Evolutionary conservation across 2,888 invertebrate genomes (phyloP).

Genomic region (Pediacus dermestoides): DNA sequence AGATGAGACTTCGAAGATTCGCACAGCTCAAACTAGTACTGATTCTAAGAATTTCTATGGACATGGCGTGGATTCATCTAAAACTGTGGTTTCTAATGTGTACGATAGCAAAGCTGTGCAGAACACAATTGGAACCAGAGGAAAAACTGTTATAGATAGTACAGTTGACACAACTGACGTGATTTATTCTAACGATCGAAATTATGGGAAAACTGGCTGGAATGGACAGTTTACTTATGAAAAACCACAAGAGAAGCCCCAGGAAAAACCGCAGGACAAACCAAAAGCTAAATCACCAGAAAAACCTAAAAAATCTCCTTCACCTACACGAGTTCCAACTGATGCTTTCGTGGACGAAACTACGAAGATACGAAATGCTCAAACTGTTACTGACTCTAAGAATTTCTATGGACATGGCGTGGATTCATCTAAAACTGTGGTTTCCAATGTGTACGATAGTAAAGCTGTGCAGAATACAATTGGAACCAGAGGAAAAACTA

Average conservation of each 20-base stretch:
- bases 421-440: constrained; percentile 38
- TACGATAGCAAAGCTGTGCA: constrained; percentile 43
- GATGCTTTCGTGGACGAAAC: constrained; percentile 35
- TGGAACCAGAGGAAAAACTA: constrained; percentile 49
- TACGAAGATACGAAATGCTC: constrained; percentile 32
- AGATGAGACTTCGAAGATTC: constrained; percentile 33
- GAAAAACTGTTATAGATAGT: constrained; percentile 52
- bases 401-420: constrained; percentile 43
- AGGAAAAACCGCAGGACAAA: background rate
- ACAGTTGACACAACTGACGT: constrained; percentile 48
- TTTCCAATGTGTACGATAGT: constrained; percentile 44
- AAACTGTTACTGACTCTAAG: constrained; percentile 36
- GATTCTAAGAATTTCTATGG: constrained; percentile 34
- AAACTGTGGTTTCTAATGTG: constrained; percentile 36
- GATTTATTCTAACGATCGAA: constrained; percentile 43
- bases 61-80: constrained; percentile 31
- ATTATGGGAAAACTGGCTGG: constrained; percentile 46
- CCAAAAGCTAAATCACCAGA: constrained; percentile 3
- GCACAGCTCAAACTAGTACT: constrained; percentile 31
- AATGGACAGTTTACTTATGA: constrained; percentile 44
- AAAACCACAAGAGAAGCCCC: constrained; percentile 20
- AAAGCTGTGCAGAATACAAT: constrained; percentile 46
- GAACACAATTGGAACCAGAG: constrained; percentile 42
- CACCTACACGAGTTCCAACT: too few species aligned
- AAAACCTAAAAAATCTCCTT: background rate